Percentiles rank a stretch among this genome's conserved stretches.
Evolutionary conservation across 2,113 vertebrate genomes (phyloP).

Genomic region (Mixornis gularis): DNA sequence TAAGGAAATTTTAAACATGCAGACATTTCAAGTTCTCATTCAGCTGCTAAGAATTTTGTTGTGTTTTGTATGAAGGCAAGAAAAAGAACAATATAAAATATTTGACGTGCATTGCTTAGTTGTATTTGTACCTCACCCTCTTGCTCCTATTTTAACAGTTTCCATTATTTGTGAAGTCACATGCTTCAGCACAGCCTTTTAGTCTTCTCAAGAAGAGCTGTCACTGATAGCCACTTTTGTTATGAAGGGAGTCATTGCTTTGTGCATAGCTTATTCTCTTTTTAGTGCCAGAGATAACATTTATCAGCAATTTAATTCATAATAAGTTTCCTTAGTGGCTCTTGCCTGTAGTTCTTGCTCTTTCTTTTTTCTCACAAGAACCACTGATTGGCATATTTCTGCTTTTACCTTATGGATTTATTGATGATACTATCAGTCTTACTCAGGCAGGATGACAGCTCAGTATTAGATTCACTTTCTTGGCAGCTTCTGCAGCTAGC

Average conservation of each 20-base stretch:
- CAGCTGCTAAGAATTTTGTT: neutral
- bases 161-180: neutral
- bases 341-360: slow-evolving; percentile 14
- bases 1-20: neutral
- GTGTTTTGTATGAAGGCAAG: neutral
- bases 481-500: slow-evolving; percentile 20
- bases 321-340: slow-evolving; percentile 46
- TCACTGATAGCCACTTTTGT: neutral
- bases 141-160: neutral
- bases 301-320: slow-evolving; percentile 38
- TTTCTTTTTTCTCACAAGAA: slow-evolving; percentile 31
- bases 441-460: slow-evolving; percentile 46
- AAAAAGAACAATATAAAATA: neutral
- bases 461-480: slow-evolving; percentile 31
- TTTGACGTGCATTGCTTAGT: neutral
- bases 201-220: neutral
- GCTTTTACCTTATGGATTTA: slow-evolving; percentile 56
- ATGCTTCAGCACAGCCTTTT: neutral
- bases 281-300: slow-evolving; percentile 27
- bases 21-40: neutral
- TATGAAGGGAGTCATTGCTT: neutral
- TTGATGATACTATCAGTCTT: slow-evolving; percentile 63
- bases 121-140: neutral
- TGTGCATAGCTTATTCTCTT: neutral
- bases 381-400: slow-evolving; percentile 35